Base-by-base conservation (phyloP, 2,797 vertebrate genomes). In the Hyperoplus lanceolatus region DNA sequence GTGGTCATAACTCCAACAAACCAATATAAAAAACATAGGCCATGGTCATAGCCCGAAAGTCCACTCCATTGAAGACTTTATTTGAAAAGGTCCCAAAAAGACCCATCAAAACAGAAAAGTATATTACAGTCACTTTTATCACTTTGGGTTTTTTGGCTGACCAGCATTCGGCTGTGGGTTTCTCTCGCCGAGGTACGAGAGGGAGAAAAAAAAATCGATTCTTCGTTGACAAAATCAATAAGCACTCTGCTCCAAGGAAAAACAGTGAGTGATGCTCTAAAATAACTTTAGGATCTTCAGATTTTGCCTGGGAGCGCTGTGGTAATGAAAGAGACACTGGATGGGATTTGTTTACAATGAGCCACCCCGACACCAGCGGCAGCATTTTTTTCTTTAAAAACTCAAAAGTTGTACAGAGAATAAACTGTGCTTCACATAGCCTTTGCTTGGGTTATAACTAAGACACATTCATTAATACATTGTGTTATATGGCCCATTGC, bases 201-300 rank as follows among this genome's bases (percentile, higher is more conserved):
- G 70, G 62, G 73, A 9, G 56, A 55, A 66, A 84, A 74, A 73
- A 73, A 88, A 93, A 95, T 95, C 93, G 41, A 95, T 95, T 81
- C 73, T 83, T 85, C 84, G 90, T 92, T 94, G 94, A 95, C 94
- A 94, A 94, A 94, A 96, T 95, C 94, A 89, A 96, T 96, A 93
- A 83, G 87, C 86, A 90, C 94, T 94, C 90, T 96, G 89, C 87
- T 92, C 85, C 57, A 67, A 90, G 88, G 91, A 89, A 93, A 94
- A 94, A 93, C 87, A 87, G 92, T 88, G 89, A 93, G 83, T 83
- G 90, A 94, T 90, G 92, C 87, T 93, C 84, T 88, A 77, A 94
- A 94, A 93, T 89, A 94, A 92, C 88, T 91, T 85, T 46, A 70
- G 83, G 84, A 88, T 92, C 84, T 84, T 71, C 84, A 84, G 83